Base-by-base conservation (phyloP, 2,888 invertebrate species). In the Agrochola circellaris region DNA sequence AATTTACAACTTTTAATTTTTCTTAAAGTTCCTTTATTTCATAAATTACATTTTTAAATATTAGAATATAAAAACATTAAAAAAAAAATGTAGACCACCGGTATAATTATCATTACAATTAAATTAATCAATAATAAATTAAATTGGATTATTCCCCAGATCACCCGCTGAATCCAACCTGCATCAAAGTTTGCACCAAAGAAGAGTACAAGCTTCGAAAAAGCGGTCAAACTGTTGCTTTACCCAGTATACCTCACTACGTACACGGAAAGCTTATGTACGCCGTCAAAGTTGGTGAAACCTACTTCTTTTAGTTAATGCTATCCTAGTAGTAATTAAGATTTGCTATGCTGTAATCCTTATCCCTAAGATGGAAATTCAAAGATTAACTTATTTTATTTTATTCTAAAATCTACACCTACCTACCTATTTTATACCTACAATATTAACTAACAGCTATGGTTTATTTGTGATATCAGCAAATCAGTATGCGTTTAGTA, bases 261-360 rank as follows among this genome's bases (percentile, higher is more conserved):
- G 93, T 90, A 0, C 96, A 96, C 82, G 96, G 96, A 71, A 96
- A 93, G 87, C 84, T 95, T 34, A 91, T 96, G 93, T 96, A 95
- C 83, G 93, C 90, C 62, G 90, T 96, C 79, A 96, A 96, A 93
- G 96, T 96, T 88, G 92, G 95, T 92, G 67, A 85, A 82, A 66
- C 9, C 68, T 64, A 74, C 54, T 81, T 83, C 84, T 86, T 76
- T 73, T 76, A 69, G 8, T 45, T 30, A 45, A 51, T 84, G 84
- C 30, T 60, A 38, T 38, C 84, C 87, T 91, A 71, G 88, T 89
- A 89, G 42, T 77, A 83, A 75, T 81, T 82, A 84, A 85, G 86
- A 85, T 84, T 82, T 86, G 81, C 74, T 86, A 81, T 84, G 85
- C 81, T 85, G 79, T 81, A 81, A 72, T 81, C 86, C 85, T 75